phyloP scores from a whole-genome alignment of 2,888 invertebrate genomes.

The Chrysina gloriosa region DNA sequence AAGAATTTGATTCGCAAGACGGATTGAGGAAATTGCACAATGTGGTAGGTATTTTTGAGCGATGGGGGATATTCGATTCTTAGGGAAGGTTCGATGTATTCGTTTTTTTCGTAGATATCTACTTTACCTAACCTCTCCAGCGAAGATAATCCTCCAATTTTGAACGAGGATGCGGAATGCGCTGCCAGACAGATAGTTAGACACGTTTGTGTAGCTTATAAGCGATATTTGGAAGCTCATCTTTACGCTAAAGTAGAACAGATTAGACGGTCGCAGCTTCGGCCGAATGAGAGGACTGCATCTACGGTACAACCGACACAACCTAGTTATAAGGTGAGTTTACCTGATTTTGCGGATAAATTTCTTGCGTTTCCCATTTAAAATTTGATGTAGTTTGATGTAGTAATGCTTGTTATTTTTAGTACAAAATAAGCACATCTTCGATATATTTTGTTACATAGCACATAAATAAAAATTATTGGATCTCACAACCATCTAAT shows the following conservation, averaged over 20 bases:
- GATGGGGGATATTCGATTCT: too few species aligned
- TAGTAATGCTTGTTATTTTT: too few species aligned
- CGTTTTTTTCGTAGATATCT: constrained; percentile 71
- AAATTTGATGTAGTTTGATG: too few species aligned
- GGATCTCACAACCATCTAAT: too few species aligned
- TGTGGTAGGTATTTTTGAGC: constrained; percentile 74
- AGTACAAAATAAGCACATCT: too few species aligned
- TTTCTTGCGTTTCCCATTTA: too few species aligned
- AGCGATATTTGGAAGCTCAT: constrained; percentile 93
- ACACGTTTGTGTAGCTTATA: constrained; percentile 90
- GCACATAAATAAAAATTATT: too few species aligned
- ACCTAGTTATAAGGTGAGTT: constrained; percentile 65
- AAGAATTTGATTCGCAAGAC: constrained; percentile 94
- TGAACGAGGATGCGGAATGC: constrained; percentile 90
- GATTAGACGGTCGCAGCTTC: constrained; percentile 70
- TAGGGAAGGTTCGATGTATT: background rate
- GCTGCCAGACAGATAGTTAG: constrained; percentile 91
- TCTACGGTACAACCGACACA: constrained; percentile 60
- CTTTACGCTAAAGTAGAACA: constrained; percentile 82
- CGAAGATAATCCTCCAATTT: constrained; percentile 70
- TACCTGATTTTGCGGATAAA: too few species aligned
- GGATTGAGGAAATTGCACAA: constrained; percentile 94
- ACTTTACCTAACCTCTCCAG: constrained; percentile 87
- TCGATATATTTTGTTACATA: too few species aligned
- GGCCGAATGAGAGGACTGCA: constrained; percentile 61